Percentiles rank a stretch among this genome's conserved stretches.
phyloP scores from a whole-genome alignment of 1,140 invertebrate species.

The Ceratosolen fusciceps region DNA sequence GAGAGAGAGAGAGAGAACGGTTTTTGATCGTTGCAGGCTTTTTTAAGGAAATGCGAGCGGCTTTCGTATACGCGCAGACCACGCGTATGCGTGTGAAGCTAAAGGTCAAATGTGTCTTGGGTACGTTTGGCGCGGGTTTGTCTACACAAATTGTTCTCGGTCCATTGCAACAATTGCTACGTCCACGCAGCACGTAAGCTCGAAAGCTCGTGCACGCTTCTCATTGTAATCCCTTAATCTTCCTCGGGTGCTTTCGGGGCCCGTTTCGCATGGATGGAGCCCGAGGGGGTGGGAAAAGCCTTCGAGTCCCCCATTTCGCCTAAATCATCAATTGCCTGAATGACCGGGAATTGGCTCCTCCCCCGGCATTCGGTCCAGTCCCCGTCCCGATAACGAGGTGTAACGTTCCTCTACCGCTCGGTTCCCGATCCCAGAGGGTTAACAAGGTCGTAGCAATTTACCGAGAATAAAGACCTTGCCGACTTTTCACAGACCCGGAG shows the following conservation, averaged over 20 bases:
- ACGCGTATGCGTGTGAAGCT: not conserved
- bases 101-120: slow-evolving; percentile 4
- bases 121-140: not conserved
- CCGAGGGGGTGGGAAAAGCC: not conserved
- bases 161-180: not conserved
- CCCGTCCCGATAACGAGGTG: not conserved
- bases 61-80: not conserved
- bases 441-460: slow-evolving; percentile 56
- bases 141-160: not conserved
- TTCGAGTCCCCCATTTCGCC: not conserved
- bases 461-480: slow-evolving; percentile 50
- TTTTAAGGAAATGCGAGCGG: not conserved
- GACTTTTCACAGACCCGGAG: too few species aligned
- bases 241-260: too few species aligned
- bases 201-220: too few species aligned
- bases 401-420: slow-evolving; percentile 24
- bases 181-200: too few species aligned
- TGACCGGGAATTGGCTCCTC: slow-evolving; percentile 6
- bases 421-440: slow-evolving; percentile 38
- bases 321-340: slow-evolving; percentile 26
- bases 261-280: too few species aligned
- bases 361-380: slow-evolving; percentile 8
- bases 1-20: too few species aligned
- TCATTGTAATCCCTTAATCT: too few species aligned
- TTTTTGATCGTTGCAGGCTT: too few species aligned